Conservation (phyloP, 2,797 vertebrate genomes). For the Danio choprae region DNA sequence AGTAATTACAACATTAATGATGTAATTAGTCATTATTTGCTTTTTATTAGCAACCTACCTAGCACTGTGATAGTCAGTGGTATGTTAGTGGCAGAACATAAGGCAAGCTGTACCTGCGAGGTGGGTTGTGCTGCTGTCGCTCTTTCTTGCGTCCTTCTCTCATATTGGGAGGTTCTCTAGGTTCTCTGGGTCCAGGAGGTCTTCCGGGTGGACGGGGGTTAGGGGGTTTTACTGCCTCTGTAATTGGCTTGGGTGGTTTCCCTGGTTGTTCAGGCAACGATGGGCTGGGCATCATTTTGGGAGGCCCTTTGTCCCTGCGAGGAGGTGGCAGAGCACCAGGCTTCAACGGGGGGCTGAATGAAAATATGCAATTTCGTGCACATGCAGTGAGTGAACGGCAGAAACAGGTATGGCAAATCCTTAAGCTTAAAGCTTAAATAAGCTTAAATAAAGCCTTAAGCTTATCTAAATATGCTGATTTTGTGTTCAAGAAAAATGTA, state of each 20-base stretch:
- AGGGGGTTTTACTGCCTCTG: slow-evolving; percentile 81
- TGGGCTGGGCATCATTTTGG: slow-evolving; percentile 87
- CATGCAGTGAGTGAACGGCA: not conserved
- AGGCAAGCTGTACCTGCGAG: slow-evolving; percentile 80
- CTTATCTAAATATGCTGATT: not conserved
- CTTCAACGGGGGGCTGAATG: slow-evolving; percentile 70
- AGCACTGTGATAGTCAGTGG: no score
- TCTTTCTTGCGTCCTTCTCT: slow-evolving; percentile 90
- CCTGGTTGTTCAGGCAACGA: slow-evolving; percentile 72
- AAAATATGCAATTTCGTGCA: slow-evolving; percentile 46
- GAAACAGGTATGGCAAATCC: not conserved
- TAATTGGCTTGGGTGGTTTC: slow-evolving; percentile 71
- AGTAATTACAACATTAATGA: no score
- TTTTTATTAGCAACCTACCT: no score
- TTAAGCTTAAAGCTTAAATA: no score
- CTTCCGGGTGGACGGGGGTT: slow-evolving; percentile 78
- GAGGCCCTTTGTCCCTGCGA: slow-evolving; percentile 85
- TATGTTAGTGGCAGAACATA: not conserved
- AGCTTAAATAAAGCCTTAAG: no score
- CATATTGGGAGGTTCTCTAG: slow-evolving; percentile 80
- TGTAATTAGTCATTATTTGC: no score
- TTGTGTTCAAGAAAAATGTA: not conserved
- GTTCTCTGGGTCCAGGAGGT: slow-evolving; percentile 74
- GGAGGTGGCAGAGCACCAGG: slow-evolving; percentile 70
- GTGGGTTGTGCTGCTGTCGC: slow-evolving; percentile 82